These are phyloP conservation scores for Papilio glaucus DNA, from an alignment of 1,140 invertebrate species.

Conservation along the genomic window DNA sequence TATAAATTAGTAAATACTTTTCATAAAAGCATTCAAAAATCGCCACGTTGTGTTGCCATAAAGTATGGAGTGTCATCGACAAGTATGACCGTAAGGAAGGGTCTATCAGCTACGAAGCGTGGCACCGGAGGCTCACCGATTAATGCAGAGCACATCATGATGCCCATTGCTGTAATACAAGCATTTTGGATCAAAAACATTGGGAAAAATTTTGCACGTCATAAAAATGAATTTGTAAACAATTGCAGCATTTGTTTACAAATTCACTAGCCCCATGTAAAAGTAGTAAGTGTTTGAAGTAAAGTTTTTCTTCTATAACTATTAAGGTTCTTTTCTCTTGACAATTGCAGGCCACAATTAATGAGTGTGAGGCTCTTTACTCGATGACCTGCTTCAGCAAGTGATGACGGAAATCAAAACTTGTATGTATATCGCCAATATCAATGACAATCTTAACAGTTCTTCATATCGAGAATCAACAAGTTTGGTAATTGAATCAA, in stretches of 20 bases:
- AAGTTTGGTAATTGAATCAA: too few relatives aligned
- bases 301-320: not conserved
- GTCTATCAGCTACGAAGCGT: conserved; percentile 59
- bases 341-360: too few relatives aligned
- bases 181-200: conserved; percentile 24
- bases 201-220: too few relatives aligned
- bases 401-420: too few relatives aligned
- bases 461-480: too few relatives aligned
- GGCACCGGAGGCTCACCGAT: conserved; percentile 49
- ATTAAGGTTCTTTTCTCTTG: too few relatives aligned
- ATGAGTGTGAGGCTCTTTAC: too few relatives aligned
- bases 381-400: too few relatives aligned
- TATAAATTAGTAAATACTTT: not conserved
- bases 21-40: not conserved
- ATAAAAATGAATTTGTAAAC: not conserved
- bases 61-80: conserved; percentile 51
- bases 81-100: conserved; percentile 59
- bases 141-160: conserved; percentile 48
- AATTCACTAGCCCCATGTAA: not conserved
- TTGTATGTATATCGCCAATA: too few relatives aligned
- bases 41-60: conserved; percentile 47
- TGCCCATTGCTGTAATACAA: conserved; percentile 59
- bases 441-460: too few relatives aligned
- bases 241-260: too few relatives aligned
- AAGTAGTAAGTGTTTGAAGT: not conserved